Evolutionary conservation across 2,113 vertebrate species (phyloP).

Genomic region (Casuarius casuarius): DNA sequence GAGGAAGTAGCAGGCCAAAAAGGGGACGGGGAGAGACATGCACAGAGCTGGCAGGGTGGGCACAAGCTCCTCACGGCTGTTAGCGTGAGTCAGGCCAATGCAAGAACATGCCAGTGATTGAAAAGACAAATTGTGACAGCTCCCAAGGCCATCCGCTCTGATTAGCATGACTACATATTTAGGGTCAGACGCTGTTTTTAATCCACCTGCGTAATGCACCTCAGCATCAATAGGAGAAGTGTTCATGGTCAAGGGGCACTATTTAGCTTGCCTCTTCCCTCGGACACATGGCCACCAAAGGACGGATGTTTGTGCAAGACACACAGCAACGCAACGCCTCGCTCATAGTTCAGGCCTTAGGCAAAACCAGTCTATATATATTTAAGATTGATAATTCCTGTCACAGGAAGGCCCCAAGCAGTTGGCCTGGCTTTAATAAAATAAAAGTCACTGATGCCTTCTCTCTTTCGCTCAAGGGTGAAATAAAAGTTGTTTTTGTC

Average conservation of each 20-base stretch:
- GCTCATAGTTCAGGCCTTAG: background rate
- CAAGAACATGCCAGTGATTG: background rate
- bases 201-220: accelerated
- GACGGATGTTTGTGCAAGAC: background rate
- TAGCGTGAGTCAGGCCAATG: accelerated
- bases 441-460: conserved; percentile 25
- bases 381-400: conserved; percentile 57
- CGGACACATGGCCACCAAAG: background rate
- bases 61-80: background rate
- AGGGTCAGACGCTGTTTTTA: background rate
- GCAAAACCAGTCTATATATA: background rate
- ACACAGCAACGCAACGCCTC: background rate
- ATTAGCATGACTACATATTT: background rate
- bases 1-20: no score
- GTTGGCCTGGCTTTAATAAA: conserved; percentile 64
- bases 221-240: background rate
- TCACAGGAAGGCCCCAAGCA: conserved; percentile 39
- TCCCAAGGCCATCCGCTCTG: background rate
- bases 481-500: conserved; percentile 20
- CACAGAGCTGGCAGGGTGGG: background rate
- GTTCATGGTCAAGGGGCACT: background rate
- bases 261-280: background rate
- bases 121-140: background rate
- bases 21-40: background rate
- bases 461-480: background rate